Base-by-base conservation (phyloP, 2,888 invertebrate genomes). In the Melolontha melolontha region DNA sequence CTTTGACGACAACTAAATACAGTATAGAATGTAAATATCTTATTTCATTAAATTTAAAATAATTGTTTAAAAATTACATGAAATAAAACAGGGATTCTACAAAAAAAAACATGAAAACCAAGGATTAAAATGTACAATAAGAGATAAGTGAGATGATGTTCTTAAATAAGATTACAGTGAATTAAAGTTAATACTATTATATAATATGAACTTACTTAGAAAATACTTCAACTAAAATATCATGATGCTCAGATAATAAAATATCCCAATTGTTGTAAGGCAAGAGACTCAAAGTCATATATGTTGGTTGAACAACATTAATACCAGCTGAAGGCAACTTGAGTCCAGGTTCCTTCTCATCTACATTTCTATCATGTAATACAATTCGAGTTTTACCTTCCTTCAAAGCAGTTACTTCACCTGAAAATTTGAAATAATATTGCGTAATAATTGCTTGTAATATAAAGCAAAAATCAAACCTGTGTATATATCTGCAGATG, bases 241-340 rank as follows among this genome's bases (percentile, higher is more conserved):
- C 90, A 79, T 93, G 93, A 34, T 85, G 85, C 70, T 91, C 87
- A 1, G 89, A 90, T 17, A 90, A 86, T 66, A 92, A 86, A 2
- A 95, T 86, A 2, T 91, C 87, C 90, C 92, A 93, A 78, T 91
- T 92, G 76, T 89, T 88, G 75, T 91, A 87, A 0, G 95, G 94
- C 68, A 90, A 79, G 14, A 94, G 86, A 59, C 87, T 86, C 11
- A 93, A 81, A 0, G 86, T 84, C 68, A 92, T 84, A 76, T 90
- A 91, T 11, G 87, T 86, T 0, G 94, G 91, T 62, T 87, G 84
- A 7, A 91, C 89, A 0, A 96, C 91, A 71, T 90, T 88, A 17
- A 95, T 83, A 34, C 85, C 85, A 0, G 94, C 92, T 17, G 86
- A 85, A 17, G 91, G 89, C 14, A 89, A 81, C 74, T 87, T 87